phyloP scores from a whole-genome alignment of 1,140 invertebrate genomes.

The Temnothorax nylanderi region DNA sequence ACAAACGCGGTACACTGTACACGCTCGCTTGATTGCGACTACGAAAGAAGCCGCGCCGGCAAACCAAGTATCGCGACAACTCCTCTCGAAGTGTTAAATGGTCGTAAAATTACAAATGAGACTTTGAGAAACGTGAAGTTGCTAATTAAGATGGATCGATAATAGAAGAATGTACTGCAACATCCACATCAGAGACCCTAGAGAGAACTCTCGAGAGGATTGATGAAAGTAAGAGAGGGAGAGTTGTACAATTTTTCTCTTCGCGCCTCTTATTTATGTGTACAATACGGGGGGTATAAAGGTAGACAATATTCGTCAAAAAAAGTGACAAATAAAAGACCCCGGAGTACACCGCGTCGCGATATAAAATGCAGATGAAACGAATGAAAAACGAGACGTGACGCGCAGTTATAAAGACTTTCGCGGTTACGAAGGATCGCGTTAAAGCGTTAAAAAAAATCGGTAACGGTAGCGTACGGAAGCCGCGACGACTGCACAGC shows the following conservation, averaged over 20 bases:
- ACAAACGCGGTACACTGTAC: background rate
- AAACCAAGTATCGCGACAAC: conserved; percentile 16
- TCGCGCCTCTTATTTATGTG: background rate
- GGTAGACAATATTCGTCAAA: background rate
- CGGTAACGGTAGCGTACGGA: background rate
- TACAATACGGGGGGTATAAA: background rate
- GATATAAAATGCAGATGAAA: background rate
- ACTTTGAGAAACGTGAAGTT: conserved; percentile 32
- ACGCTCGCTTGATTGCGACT: conserved; percentile 8
- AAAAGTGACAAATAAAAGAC: background rate
- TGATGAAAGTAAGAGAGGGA: background rate
- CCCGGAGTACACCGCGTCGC: too few species aligned
- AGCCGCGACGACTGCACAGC: background rate
- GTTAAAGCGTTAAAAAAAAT: conserved; percentile 2
- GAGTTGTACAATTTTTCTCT: background rate
- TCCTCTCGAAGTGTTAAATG: conserved; percentile 31
- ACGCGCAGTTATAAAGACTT: background rate
- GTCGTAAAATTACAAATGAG: conserved; percentile 47
- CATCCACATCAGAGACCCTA: background rate
- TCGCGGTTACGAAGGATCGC: conserved; percentile 21
- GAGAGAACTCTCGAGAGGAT: conserved; percentile 29
- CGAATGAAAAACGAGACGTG: background rate
- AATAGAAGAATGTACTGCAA: conserved; percentile 25
- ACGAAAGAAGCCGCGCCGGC: conserved; percentile 9
- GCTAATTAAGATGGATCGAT: conserved; percentile 56